Conservation (phyloP, 1,140 invertebrate genomes). For the Oscheius sp. region DNA sequence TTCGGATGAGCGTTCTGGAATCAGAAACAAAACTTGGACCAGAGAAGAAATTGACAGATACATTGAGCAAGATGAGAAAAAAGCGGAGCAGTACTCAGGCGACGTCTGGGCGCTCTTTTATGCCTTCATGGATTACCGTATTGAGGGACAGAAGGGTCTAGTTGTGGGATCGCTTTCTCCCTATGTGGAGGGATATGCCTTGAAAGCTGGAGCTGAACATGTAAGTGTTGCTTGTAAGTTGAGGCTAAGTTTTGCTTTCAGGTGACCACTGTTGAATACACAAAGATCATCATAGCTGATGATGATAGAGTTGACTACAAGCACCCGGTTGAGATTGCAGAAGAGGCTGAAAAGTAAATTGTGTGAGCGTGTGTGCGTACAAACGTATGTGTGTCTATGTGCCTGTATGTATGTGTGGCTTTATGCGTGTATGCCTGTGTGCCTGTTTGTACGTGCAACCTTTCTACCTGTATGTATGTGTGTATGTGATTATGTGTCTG, state of each 20-base stretch:
- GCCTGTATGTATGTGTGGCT: neutral
- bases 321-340: neutral
- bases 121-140: neutral
- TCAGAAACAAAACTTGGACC: too few relatives aligned
- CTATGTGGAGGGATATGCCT: slow-evolving; percentile 17
- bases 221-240: too few relatives aligned
- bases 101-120: neutral
- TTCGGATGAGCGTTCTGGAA: too few relatives aligned
- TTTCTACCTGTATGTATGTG: neutral
- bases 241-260: neutral
- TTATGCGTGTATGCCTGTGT: too few relatives aligned
- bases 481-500: too few relatives aligned
- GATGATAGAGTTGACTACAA: neutral
- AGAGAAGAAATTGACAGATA: too few relatives aligned
- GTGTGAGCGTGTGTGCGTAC: neutral
- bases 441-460: neutral
- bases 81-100: too few relatives aligned
- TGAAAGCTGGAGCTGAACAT: neutral
- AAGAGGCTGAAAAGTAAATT: slow-evolving; percentile 2
- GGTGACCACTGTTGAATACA: slow-evolving; percentile 10
- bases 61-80: too few relatives aligned
- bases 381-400: neutral
- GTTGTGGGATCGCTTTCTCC: slow-evolving; percentile 20
- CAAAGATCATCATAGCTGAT: neutral
- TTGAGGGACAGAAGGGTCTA: neutral